Base-by-base conservation (phyloP, 30 jellyfish, hydroid and myxozoan genomes). In the Aurelia sp. region DNA sequence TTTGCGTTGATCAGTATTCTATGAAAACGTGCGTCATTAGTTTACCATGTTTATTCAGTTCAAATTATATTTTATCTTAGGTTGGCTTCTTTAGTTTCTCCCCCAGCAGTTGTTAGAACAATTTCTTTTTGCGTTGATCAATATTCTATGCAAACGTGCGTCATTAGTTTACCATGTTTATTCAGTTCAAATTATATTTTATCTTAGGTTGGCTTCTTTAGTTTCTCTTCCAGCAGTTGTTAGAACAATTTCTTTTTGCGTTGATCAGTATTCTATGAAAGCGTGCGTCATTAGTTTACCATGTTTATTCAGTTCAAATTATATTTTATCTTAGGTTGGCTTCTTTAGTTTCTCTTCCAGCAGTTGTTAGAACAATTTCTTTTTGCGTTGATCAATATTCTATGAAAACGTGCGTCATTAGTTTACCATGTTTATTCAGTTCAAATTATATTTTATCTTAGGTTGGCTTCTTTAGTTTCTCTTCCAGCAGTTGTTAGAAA, bases 191-290 rank as follows among this genome's bases (percentile, higher is more conserved):
- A 44, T 44, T 44, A 13, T 44, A 44, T 44, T 73, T 12, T 59
- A 9, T 65, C 63, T 68, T 48, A 94, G 99, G 33, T 67, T 94
- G 47, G n/a, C 92, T 20, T 88, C 81, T 18, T 38, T 94, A 80
- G 99, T 94, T 18, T 58, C 74, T 27, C 95, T 96, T 22, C 99
- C 99, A 20, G 89, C 81, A 12, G 81, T 89, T 62, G 99, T 94
- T 8, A 87, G 97, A 22, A 86, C 85, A 11, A 89, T 94, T 13
- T 89, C 99, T 15, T 94, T 44, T 44, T 44, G 55, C 55, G 9
- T 9, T 44, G 55, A 44, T 44, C 15, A 9, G 7, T 44, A 44
- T 44, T 7, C 15, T 44, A 44, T 13, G 55, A 44, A 7, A 5
- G 7, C 15, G 15, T 44, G 15, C 15, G 55, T 8, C 7, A 2